A percentile compares a stretch with the other conserved stretches of the same genome.
Evolutionary conservation across 2,797 vertebrate species (phyloP).

Genomic region (Enteromius fasciolatus): DNA sequence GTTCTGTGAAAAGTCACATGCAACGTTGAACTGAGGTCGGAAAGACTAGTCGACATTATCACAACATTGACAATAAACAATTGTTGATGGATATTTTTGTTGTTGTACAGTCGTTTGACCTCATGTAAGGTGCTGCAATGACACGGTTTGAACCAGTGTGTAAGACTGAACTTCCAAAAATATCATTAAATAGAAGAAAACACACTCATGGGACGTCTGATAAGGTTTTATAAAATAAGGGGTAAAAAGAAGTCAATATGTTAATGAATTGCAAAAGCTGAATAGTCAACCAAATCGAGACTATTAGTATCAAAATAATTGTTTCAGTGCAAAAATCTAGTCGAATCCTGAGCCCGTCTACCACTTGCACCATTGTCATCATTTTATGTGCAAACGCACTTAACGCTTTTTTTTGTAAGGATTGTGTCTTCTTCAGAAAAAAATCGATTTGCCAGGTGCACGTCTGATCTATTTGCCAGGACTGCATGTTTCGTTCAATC

Average conservation of each 20-base stretch:
- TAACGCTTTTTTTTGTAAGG: background rate
- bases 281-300: too few species aligned
- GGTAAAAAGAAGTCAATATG: background rate
- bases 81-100: background rate
- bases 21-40: background rate
- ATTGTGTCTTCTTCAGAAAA: background rate
- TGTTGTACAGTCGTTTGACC: background rate
- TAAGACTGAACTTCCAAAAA: background rate
- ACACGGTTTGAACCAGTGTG: background rate
- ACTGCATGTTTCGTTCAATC: too few species aligned
- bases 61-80: background rate
- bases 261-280: background rate
- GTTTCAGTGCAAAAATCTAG: background rate
- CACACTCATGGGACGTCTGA: background rate
- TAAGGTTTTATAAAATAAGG: background rate
- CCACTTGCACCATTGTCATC: too few species aligned
- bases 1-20: background rate
- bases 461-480: too few species aligned
- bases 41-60: background rate
- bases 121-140: background rate
- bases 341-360: too few species aligned
- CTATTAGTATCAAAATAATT: background rate
- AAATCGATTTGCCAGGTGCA: too few species aligned
- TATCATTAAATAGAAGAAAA: background rate
- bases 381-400: too few species aligned